Evolutionary conservation across 2,797 vertebrate species (phyloP).

Genomic region (Gymnodraco acuticeps): DNA sequence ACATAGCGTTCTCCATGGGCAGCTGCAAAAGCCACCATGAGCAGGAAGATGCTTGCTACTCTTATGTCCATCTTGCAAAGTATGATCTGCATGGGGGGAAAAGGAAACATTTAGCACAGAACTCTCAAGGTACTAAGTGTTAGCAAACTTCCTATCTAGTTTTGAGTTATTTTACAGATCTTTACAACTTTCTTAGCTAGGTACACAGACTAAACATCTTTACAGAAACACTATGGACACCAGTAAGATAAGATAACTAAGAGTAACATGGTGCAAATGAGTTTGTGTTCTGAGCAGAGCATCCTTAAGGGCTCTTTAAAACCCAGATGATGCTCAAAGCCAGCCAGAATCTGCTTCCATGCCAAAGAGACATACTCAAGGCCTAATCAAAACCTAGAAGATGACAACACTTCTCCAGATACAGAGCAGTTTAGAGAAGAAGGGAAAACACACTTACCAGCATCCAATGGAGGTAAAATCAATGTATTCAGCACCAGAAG

Average conservation of each 20-base stretch:
- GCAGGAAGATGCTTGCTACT: slow-evolving; percentile 85
- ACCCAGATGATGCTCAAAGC: slow-evolving; percentile 12
- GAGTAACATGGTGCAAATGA: not conserved
- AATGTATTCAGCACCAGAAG: slow-evolving; percentile 79
- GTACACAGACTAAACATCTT: slow-evolving; percentile 1
- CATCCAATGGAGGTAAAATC: slow-evolving; percentile 73
- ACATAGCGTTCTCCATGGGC: slow-evolving; percentile 91
- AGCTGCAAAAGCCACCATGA: slow-evolving; percentile 85
- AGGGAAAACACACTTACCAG: slow-evolving; percentile 86
- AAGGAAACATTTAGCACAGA: slow-evolving; percentile 33
- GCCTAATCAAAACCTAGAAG: slow-evolving; percentile 41
- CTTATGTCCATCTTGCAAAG: slow-evolving; percentile 90
- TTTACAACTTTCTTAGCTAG: slow-evolving; percentile 5
- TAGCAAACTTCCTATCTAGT: slow-evolving; percentile 11
- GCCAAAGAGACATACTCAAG: slow-evolving; percentile 7
- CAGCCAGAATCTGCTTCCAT: slow-evolving; percentile 22
- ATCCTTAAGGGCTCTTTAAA: slow-evolving; percentile 23
- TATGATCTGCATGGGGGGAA: slow-evolving; percentile 79
- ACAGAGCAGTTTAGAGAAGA: slow-evolving; percentile 43
- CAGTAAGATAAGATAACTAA: not conserved
- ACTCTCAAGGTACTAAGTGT: slow-evolving; percentile 7
- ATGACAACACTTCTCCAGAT: slow-evolving; percentile 34
- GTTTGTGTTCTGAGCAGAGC: slow-evolving; percentile 18
- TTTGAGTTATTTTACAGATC: not conserved
- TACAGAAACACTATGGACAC: slow-evolving; percentile 2